Evolutionary conservation across 2,888 invertebrate genomes (phyloP).

Genomic region (Holacanthella duospinosa): DNA sequence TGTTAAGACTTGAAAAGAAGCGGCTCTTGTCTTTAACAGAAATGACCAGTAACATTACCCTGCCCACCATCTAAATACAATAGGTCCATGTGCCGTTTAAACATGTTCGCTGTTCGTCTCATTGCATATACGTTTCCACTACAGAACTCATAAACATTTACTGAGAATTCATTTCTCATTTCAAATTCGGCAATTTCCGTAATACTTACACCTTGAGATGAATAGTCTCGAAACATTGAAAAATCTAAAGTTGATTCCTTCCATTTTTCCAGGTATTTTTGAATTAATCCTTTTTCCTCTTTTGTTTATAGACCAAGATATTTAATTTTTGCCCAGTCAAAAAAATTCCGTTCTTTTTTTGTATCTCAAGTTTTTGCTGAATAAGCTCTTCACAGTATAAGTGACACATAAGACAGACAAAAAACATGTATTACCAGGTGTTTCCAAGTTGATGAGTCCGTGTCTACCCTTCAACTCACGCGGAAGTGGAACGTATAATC

Average conservation of each 20-base stretch:
- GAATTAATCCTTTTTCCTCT: no score
- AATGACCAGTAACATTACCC: background rate
- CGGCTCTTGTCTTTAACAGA: background rate
- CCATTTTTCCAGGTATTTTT: background rate
- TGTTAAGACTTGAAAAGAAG: background rate
- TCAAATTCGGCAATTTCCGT: background rate
- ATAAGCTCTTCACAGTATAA: no score
- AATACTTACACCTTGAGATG: background rate
- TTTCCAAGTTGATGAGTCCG: no score
- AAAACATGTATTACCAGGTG: no score
- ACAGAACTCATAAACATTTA: background rate
- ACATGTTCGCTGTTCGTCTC: background rate
- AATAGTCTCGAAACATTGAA: background rate
- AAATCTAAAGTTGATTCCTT: background rate
- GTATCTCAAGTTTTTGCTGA: no score
- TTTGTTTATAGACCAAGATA: no score
- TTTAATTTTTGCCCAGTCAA: no score
- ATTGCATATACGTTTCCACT: background rate
- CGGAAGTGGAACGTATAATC: no score
- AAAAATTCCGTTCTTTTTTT: no score
- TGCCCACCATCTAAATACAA: background rate
- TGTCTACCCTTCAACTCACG: no score
- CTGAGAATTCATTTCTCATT: background rate
- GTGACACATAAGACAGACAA: no score
- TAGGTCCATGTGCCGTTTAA: background rate